phyloP scores from a whole-genome alignment of 2,888 invertebrate genomes.

The Euplagia quadripunctaria region DNA sequence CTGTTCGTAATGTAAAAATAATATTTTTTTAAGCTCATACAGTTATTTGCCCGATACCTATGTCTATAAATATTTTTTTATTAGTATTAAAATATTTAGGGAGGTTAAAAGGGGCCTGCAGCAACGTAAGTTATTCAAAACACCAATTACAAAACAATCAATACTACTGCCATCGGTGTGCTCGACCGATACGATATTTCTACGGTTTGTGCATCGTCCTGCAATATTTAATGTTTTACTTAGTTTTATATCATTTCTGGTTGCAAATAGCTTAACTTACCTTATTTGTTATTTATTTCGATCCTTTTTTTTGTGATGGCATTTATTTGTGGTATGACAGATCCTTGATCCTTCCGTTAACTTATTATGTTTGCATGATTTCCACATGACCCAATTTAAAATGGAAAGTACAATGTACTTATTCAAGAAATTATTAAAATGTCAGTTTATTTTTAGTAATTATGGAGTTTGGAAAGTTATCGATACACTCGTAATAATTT shows the following conservation, averaged over 20 bases:
- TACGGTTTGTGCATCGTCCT: neutral
- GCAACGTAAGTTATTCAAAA: conserved; percentile 56
- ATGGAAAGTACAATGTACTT: neutral
- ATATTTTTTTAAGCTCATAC: no score
- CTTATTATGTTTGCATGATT: neutral
- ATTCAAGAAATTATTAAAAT: neutral
- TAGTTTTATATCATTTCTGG: neutral
- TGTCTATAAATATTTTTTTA: no score
- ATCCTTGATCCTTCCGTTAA: neutral
- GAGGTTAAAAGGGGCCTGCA: conserved; percentile 17
- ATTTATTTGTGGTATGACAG: neutral
- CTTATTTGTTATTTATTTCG: neutral
- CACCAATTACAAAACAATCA: conserved; percentile 61
- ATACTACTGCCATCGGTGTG: conserved; percentile 61
- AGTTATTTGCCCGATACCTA: no score
- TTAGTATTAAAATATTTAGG: neutral
- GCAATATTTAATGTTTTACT: neutral
- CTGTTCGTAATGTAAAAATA: no score
- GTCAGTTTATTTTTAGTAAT: no score
- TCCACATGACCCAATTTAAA: neutral
- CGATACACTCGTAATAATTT: neutral
- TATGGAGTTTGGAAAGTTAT: neutral
- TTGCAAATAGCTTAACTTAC: neutral
- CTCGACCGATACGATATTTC: conserved; percentile 12
- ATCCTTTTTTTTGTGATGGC: neutral